Evolutionary conservation across 2,888 invertebrate genomes (phyloP), one percentile per base, ranked within the genome.

Genomic region (Lycocerus yunnanus): DNA sequence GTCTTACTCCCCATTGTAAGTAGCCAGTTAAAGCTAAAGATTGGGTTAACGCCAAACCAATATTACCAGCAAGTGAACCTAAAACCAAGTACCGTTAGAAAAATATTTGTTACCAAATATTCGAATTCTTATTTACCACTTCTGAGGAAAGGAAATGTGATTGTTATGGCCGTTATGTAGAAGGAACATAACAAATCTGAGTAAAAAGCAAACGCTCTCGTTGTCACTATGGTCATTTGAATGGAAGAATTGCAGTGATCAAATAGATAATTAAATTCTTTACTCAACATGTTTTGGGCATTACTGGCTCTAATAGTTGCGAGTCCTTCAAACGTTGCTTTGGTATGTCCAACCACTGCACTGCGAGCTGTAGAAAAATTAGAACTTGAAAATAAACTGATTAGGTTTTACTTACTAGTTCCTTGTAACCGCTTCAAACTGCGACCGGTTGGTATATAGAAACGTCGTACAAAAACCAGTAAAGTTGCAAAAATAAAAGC

Each of bases 41-140:
- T 84, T 95, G 94, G 0, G 95, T 95, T 74, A 95, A 93, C n/a
- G 94, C 94, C 69, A 95, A 85, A 43, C 95, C 95, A 3, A 95
- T 93, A 81, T 92, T 92, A 58, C 94, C 94, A 20, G 94, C 94
- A 75, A 90, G 87, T 63, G 89, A 87, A 74, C 85, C 90, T 89
- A 81, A 15, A 63, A 81, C 78, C 73, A 43, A 8, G 6, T n/a
- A 43, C n/a, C n/a, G n/a, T 1, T 2, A 6, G 6, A 6, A 43
- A 43, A n/a, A 43, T 43, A n/a, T n/a, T 43, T n/a, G n/a, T n/a
- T n/a, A n/a, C n/a, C n/a, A n/a, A n/a, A 0, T n/a, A 6, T n/a
- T n/a, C 3, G 1, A 16, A 59, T n/a, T n/a, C 8, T n/a, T n/a
- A 43, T n/a, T 63, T 63, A 63, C 16, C 11, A n/a, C 18, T 14